Evolutionary conservation across 2,113 vertebrate species (phyloP), one percentile per base, ranked within the genome.

Genomic region (Charadrius vociferus): DNA sequence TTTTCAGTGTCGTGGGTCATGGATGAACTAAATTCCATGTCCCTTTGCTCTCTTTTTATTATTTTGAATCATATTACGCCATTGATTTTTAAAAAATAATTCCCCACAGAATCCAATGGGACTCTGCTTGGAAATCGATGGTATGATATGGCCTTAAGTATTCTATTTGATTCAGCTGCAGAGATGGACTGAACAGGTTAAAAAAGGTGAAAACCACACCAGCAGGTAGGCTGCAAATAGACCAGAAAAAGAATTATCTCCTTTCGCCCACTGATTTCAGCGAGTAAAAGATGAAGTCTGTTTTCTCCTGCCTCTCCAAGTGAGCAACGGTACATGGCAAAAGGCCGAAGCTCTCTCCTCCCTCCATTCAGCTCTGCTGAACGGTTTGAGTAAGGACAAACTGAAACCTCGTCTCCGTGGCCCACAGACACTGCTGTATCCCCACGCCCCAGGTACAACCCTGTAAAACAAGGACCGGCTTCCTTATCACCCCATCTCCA

Each of bases 41-140:
- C 49, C 61, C 34, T 97, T 81, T 93, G 22, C 43, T 84, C 53
- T 82, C 36, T 87, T 90, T 91, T 90, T 95, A 87, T 88, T 92
- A 83, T 94, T 91, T 81, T 89, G 78, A 94, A 82, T 92, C 88
- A 58, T 73, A 94, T 93, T 87, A 90, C n/a, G 20, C 17, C 77
- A 95, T 85, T 77, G 93, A 97, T 95, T 95, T 95, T 95, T 95
- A 82, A 85, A 74, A 39, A 21, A 78, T 41, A 91, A 67, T 66
- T 96, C 82, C 32, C 79, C 43, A 56, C 47, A 81, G 72, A 84
- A 95, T 72, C 61, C 61, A 79, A 58, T 6, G 81, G 73, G 65
- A 37, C 12, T 92, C 41, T 45, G 53, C 66, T 41, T 80, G 45
- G 70, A 94, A 94, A 95, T 91, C 37, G 0, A 96, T 95, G 43